Conservation (phyloP, 2,113 vertebrate species). For the Phaethornis superciliosus region DNA sequence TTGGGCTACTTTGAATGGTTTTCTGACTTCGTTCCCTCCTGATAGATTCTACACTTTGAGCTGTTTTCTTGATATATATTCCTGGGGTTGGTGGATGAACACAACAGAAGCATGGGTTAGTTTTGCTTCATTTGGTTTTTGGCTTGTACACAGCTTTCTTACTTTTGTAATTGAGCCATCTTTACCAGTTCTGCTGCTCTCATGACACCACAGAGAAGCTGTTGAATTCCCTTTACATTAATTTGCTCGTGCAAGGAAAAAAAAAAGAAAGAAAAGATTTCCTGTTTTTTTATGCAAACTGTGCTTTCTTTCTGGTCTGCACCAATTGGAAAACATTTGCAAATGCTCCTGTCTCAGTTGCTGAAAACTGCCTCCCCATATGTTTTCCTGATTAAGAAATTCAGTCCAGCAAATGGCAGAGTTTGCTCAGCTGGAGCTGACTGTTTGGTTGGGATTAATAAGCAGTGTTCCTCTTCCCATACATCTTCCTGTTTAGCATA, state of each 20-base stretch:
- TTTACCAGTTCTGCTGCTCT: constrained; percentile 20
- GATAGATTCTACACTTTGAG: background rate
- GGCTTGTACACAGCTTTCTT: constrained; percentile 19
- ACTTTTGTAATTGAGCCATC: constrained; percentile 55
- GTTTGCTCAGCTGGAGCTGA: constrained; percentile 66
- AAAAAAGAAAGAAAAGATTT: background rate
- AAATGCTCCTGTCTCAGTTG: background rate
- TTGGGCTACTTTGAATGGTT: background rate
- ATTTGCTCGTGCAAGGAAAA: constrained; percentile 22
- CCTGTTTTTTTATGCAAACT: constrained; percentile 1
- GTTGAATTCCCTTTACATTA: constrained; percentile 33
- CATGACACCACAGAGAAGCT: background rate
- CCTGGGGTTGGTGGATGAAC: background rate
- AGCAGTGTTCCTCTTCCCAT: constrained; percentile 43
- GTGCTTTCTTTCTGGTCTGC: constrained; percentile 23
- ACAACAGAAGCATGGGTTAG: constrained; percentile 2
- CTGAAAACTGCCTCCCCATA: constrained; percentile 58
- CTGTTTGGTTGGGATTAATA: constrained; percentile 65
- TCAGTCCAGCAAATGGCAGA: constrained; percentile 61
- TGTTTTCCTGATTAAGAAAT: constrained; percentile 69
- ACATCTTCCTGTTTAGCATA: constrained; percentile 57
- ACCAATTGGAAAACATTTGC: constrained; percentile 43
- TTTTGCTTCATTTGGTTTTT: constrained; percentile 41
- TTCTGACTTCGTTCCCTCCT: background rate
- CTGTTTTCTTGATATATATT: background rate